These are phyloP conservation scores for Mastomys coucha DNA, from an alignment of 2,113 vertebrate species.

Conservation along the genomic window DNA sequence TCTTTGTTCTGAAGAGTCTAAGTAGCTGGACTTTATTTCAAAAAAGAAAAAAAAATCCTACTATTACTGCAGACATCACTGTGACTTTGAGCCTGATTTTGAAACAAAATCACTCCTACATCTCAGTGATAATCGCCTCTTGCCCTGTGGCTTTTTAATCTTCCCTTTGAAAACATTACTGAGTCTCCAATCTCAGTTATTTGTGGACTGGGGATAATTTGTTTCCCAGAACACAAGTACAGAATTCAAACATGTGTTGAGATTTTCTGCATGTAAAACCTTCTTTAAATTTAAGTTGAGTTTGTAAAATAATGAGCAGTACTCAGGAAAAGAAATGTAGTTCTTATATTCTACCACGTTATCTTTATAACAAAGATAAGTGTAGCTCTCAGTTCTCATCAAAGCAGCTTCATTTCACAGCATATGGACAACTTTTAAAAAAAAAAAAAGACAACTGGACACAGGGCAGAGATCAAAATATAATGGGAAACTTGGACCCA, in stretches of 20 bases:
- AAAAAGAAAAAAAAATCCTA: constrained; percentile 10
- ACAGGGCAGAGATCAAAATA: neutral
- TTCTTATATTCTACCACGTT: neutral
- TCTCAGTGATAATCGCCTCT: constrained; percentile 58
- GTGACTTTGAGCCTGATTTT: constrained; percentile 61
- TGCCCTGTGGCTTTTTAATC: constrained; percentile 63
- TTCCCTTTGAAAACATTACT: constrained; percentile 66
- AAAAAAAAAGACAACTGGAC: neutral
- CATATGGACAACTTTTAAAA: neutral
- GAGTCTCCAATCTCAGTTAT: constrained; percentile 48
- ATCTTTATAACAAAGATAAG: neutral
- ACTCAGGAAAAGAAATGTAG: neutral
- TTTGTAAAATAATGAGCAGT: constrained; percentile 40
- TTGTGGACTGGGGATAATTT: constrained; percentile 53
- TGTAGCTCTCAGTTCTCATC: neutral
- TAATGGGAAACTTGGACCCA: no score
- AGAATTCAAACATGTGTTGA: constrained; percentile 53
- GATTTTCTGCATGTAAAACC: constrained; percentile 30
- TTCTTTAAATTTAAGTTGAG: neutral
- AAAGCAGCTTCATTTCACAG: neutral
- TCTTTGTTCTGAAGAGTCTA: constrained; percentile 69
- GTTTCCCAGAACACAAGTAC: constrained; percentile 49
- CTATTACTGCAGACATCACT: constrained; percentile 18
- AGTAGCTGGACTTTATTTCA: constrained; percentile 51
- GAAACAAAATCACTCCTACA: constrained; percentile 64